Evolutionary conservation across 2,113 vertebrate species (phyloP).

Genomic region (Odocoileus virginianus): DNA sequence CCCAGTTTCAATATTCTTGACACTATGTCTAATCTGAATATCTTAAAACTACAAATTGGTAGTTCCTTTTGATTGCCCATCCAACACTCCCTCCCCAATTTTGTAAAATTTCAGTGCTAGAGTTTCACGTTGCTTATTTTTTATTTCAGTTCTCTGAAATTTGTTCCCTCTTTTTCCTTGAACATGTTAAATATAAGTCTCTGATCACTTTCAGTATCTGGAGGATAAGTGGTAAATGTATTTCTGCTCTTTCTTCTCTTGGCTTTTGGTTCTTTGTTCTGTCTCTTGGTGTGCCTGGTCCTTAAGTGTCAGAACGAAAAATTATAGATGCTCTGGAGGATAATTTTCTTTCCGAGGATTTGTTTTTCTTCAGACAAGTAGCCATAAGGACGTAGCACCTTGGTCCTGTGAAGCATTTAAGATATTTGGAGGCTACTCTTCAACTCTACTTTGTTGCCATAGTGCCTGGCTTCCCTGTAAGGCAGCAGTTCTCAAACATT

Average conservation of each 20-base stretch:
- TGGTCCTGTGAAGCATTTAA: background rate
- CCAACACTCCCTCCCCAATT: background rate
- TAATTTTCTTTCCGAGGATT: background rate
- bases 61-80: background rate
- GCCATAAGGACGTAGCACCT: background rate
- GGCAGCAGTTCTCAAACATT: background rate
- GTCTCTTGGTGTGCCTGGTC: background rate
- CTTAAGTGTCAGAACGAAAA: background rate
- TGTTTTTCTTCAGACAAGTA: background rate
- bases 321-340: background rate
- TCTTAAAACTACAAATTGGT: background rate
- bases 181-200: background rate
- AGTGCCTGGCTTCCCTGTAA: background rate
- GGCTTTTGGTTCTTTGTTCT: background rate
- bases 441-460: background rate
- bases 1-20: background rate
- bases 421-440: background rate
- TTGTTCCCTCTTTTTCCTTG: background rate
- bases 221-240: background rate
- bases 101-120: background rate
- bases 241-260: background rate
- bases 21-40: background rate
- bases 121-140: background rate
- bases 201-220: background rate
- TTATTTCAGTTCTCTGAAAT: background rate